phyloP scores from a whole-genome alignment of 2,797 vertebrate genomes.

The Peromyscus eremicus region DNA sequence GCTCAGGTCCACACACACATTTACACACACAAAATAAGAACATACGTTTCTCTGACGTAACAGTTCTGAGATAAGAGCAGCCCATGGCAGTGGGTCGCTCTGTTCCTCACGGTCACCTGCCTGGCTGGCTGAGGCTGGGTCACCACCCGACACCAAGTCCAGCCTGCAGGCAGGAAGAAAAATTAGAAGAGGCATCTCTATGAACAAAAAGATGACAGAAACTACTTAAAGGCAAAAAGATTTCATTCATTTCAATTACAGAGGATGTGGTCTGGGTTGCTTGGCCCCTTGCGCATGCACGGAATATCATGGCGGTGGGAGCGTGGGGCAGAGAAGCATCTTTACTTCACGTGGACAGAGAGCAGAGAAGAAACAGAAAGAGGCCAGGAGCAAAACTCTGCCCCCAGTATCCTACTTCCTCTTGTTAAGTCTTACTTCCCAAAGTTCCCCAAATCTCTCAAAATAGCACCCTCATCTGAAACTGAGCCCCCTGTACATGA shows the following conservation, averaged over 20 bases:
- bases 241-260: neutral
- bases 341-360: neutral
- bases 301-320: neutral
- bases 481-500: neutral
- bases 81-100: neutral
- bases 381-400: neutral
- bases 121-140: neutral
- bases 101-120: neutral
- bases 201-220: neutral
- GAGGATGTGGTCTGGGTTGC: neutral
- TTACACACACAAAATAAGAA: neutral
- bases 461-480: neutral
- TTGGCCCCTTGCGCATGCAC: accelerated
- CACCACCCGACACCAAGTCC: neutral
- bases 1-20: neutral
- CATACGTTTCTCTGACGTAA: neutral
- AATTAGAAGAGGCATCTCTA: neutral
- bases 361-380: neutral
- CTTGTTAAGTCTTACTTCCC: neutral
- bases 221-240: neutral
- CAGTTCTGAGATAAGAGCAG: neutral
- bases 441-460: neutral
- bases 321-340: neutral
- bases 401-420: neutral
- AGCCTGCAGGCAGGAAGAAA: neutral